Evolutionary conservation across 2,113 vertebrate species (phyloP).

Genomic region (Salminus brasiliensis): DNA sequence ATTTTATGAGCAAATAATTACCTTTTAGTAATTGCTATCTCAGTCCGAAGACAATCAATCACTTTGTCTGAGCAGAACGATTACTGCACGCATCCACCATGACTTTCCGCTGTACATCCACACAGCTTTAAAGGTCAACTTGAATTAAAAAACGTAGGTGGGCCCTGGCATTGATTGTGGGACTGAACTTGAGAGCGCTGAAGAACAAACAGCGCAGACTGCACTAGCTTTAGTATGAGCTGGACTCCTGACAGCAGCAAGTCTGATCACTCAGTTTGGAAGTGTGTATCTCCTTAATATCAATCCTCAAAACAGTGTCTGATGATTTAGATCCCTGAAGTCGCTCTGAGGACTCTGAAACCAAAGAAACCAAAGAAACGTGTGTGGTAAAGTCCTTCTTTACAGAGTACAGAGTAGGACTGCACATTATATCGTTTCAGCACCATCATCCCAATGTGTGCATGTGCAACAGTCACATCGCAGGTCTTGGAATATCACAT

Average conservation of each 20-base stretch:
- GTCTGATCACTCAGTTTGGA: background rate
- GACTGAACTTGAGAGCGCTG: background rate
- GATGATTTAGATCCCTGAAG: too few species aligned
- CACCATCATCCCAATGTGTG: too few species aligned
- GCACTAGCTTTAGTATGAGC: background rate
- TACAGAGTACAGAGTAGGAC: too few species aligned
- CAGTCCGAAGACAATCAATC: background rate
- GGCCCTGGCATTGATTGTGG: background rate
- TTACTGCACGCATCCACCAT: background rate
- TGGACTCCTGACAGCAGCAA: background rate
- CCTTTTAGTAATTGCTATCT: background rate
- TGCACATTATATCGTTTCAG: too few species aligned
- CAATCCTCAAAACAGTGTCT: too few species aligned
- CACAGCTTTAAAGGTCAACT: constrained; percentile 13
- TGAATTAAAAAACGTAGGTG: background rate
- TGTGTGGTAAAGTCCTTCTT: too few species aligned
- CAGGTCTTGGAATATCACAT: too few species aligned
- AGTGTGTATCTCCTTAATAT: background rate
- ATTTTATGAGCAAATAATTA: too few species aligned
- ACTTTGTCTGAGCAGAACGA: background rate
- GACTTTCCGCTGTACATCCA: background rate
- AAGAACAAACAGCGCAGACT: background rate
- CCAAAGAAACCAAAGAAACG: too few species aligned
- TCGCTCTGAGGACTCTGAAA: too few species aligned
- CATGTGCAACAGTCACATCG: too few species aligned